Percentiles rank a stretch among this genome's conserved stretches.
These are phyloP conservation scores for Silurus aristotelis DNA, from an alignment of 2,797 vertebrate species.

Conservation along the genomic window DNA sequence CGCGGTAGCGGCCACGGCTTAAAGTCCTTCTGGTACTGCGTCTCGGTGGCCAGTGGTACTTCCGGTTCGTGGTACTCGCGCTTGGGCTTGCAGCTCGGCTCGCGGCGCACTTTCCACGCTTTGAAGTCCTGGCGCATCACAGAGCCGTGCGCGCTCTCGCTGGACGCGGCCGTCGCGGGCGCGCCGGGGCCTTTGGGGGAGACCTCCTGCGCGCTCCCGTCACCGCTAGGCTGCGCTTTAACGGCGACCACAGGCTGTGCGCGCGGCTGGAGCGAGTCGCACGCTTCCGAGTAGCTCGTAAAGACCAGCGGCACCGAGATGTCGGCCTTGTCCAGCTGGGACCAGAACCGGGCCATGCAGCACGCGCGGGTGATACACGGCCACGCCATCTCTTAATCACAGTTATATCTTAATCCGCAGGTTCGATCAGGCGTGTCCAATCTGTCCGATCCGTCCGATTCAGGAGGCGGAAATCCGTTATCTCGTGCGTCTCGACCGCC, in stretches of 20 bases:
- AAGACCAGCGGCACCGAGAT: constrained; percentile 94
- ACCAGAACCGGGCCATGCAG: constrained; percentile 98
- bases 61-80: constrained; percentile 90
- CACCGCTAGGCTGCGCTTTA: constrained; percentile 81
- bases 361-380: constrained; percentile 96
- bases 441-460: neutral
- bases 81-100: constrained; percentile 92
- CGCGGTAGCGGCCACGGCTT: constrained; percentile 93
- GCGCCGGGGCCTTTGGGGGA: constrained; percentile 9
- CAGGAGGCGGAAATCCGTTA: neutral
- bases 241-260: constrained; percentile 83
- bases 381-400: constrained; percentile 86
- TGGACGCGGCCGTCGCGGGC: constrained; percentile 51
- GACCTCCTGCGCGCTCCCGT: constrained; percentile 22
- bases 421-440: neutral
- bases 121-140: constrained; percentile 95
- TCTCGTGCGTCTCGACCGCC: constrained; percentile 7
- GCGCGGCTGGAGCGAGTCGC: constrained; percentile 79
- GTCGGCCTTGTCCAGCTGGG: constrained; percentile 95
- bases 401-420: neutral
- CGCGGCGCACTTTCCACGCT: constrained; percentile 88
- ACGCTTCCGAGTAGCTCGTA: constrained; percentile 90
- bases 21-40: constrained; percentile 97
- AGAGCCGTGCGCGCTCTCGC: constrained; percentile 77
- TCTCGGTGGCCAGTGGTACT: constrained; percentile 87